A percentile compares a stretch with the other conserved stretches of the same genome.
These are phyloP conservation scores for Tyto alba DNA, from an alignment of 2,113 vertebrate species.

Conservation along the genomic window DNA sequence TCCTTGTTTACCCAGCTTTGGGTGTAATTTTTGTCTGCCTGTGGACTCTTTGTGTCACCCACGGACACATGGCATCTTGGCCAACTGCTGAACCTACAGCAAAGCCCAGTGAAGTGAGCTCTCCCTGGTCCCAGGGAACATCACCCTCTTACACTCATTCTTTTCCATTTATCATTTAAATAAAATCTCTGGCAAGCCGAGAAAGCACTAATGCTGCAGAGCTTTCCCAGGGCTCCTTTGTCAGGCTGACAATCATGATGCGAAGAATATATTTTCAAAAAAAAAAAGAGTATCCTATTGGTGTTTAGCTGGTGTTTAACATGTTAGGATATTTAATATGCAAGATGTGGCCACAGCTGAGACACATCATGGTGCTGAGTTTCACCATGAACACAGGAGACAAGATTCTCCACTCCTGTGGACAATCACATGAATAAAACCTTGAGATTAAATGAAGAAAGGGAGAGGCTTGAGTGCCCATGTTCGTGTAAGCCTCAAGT, in stretches of 20 bases:
- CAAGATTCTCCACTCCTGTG: neutral
- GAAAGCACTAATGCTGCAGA: neutral
- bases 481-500: neutral
- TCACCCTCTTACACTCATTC: accelerated
- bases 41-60: neutral
- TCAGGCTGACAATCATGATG: neutral
- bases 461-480: neutral
- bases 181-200: neutral
- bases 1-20: neutral
- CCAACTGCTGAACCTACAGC: neutral
- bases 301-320: neutral
- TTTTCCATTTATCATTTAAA: neutral
- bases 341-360: neutral
- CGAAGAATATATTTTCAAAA: neutral
- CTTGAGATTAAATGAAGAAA: neutral
- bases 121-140: neutral
- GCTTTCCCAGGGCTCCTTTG: neutral
- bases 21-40: neutral
- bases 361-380: neutral
- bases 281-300: accelerated
- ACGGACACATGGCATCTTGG: neutral
- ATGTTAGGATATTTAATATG: neutral
- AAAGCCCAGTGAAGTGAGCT: neutral
- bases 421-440: neutral
- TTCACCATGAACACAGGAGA: neutral